Conservation (phyloP, 2,888 invertebrate genomes). For the Dexiosoma caninum region DNA sequence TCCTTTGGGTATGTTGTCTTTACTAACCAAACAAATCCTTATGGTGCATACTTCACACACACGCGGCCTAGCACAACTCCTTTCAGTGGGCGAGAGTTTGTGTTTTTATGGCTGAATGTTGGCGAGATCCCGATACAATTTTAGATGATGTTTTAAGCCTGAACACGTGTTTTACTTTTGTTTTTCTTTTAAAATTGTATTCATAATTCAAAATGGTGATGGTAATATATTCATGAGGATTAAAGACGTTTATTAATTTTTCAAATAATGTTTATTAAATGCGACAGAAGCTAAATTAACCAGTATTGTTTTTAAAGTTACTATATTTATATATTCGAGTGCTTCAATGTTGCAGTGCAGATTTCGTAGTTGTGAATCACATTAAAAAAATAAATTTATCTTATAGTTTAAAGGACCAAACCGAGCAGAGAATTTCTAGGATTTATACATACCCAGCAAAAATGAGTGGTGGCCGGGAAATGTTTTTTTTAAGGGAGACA, state of each 20-base stretch:
- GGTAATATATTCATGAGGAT: conserved; percentile 58
- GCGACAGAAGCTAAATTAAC: too few relatives aligned
- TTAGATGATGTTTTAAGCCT: conserved; percentile 57
- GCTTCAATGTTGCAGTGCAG: too few relatives aligned
- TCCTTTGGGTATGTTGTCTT: conserved; percentile 51
- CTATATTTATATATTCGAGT: too few relatives aligned
- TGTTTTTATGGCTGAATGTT: neutral
- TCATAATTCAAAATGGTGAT: conserved; percentile 39
- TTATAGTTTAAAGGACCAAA: too few relatives aligned
- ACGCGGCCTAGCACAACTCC: neutral
- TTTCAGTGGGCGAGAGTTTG: neutral
- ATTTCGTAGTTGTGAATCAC: too few relatives aligned
- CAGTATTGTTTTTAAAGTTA: too few relatives aligned
- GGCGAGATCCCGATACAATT: neutral
- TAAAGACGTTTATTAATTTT: conserved; percentile 26
- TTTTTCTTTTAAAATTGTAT: conserved; percentile 38
- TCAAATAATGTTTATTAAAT: too few relatives aligned
- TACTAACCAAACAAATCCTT: conserved; percentile 29
- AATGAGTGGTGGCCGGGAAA: too few relatives aligned
- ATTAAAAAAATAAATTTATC: too few relatives aligned
- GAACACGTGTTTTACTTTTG: conserved; percentile 60
- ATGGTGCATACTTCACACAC: neutral
- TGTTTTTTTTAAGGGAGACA: too few relatives aligned
- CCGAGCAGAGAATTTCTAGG: too few relatives aligned
- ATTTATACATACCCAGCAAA: too few relatives aligned